Evolutionary conservation across 2,888 invertebrate species (phyloP).

Genomic region (Proisotoma minuta): DNA sequence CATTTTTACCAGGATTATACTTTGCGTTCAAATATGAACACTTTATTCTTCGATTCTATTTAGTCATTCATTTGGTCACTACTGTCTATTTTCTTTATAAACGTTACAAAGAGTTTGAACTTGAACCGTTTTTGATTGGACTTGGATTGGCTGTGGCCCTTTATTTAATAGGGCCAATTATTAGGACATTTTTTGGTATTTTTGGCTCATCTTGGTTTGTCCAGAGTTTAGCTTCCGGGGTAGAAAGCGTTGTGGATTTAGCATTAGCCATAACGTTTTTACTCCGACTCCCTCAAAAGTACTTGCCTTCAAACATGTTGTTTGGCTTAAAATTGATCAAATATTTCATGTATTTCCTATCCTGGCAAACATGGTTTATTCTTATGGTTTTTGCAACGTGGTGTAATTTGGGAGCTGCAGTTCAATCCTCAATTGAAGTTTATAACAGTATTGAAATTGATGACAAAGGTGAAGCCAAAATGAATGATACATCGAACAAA

Average conservation of each 20-base stretch:
- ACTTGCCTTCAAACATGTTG: slow-evolving; percentile 36
- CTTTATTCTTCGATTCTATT: slow-evolving; percentile 27
- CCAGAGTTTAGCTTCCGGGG: slow-evolving; percentile 16
- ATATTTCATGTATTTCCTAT: slow-evolving; percentile 36
- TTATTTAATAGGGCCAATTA: slow-evolving; percentile 22
- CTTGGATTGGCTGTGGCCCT: slow-evolving; percentile 32
- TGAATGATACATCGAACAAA: no score
- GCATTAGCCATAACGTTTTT: slow-evolving; percentile 33
- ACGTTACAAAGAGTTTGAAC: slow-evolving; percentile 33
- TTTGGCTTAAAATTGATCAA: slow-evolving; percentile 39
- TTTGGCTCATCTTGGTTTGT: slow-evolving; percentile 34
- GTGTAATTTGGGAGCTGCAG: slow-evolving; percentile 35
- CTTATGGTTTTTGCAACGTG: slow-evolving; percentile 38
- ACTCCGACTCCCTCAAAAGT: slow-evolving; percentile 31
- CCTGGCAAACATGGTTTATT: slow-evolving; percentile 42
- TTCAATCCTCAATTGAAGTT: slow-evolving; percentile 22
- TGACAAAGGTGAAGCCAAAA: no score
- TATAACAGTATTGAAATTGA: slow-evolving; percentile 22
- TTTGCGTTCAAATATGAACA: slow-evolving; percentile 36
- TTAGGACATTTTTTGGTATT: slow-evolving; percentile 31
- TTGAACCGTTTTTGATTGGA: slow-evolving; percentile 34
- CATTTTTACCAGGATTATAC: slow-evolving; percentile 36
- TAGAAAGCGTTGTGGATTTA: slow-evolving; percentile 24
- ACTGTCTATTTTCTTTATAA: slow-evolving; percentile 35
- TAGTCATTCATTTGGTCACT: slow-evolving; percentile 28